Conservation (phyloP, 2,797 vertebrate species). For the Nasua narica region DNA sequence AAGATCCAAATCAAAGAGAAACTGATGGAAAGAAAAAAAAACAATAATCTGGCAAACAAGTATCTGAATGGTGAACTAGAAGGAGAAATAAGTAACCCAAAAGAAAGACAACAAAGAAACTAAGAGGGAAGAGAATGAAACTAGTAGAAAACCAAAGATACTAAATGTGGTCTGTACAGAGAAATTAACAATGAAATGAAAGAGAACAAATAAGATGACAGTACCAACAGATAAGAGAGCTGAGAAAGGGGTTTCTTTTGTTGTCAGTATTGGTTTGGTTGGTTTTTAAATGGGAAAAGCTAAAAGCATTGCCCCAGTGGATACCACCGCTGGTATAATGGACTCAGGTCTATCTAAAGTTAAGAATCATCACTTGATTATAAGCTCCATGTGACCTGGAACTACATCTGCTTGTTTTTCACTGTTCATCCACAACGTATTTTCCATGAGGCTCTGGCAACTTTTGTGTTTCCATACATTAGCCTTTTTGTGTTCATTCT, state of each 20-base stretch:
- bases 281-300: neutral
- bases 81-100: neutral
- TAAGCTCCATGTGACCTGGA: neutral
- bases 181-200: constrained; percentile 29
- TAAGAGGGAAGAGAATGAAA: neutral
- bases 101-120: neutral
- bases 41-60: neutral
- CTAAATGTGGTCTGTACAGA: neutral
- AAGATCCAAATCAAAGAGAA: neutral
- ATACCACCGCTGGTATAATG: neutral
- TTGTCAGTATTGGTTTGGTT: neutral
- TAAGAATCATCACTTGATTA: neutral
- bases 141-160: neutral
- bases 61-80: neutral
- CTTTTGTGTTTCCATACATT: neutral
- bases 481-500: neutral
- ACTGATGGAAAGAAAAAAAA: neutral
- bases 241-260: neutral
- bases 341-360: neutral
- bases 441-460: neutral
- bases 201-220: neutral
- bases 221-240: neutral
- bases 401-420: neutral
- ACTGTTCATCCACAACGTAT: neutral
- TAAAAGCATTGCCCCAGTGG: neutral